Evolutionary conservation across 1,140 invertebrate species (phyloP), one percentile per base, ranked within the genome.

Genomic region (Drosophila bipectinata): DNA sequence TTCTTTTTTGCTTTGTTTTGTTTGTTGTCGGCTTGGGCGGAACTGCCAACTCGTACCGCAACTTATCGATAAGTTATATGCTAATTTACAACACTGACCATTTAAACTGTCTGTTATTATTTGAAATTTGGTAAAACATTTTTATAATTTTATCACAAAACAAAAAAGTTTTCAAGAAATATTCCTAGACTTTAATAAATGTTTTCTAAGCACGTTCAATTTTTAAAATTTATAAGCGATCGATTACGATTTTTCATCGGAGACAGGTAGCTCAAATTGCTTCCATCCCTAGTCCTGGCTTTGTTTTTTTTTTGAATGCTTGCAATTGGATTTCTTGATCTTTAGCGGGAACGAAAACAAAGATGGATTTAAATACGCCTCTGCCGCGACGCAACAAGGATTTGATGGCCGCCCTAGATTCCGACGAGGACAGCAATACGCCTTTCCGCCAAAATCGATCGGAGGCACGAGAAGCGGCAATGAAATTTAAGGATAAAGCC

Each of bases 311-410:
- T 72, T 49, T 21, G 45, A 73, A 55, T 41, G 39, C 18, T 56
- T 26, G 34, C 21, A 51, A 32, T 48, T 39, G 3, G 44, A 74
- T 63, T 47, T 73, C 77, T 12, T 14, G 32, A 24, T 51, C 28
- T 32, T 52, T 52, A 26, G 45, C 47, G 47, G 28, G 59, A 47
- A 21, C 10, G 34, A 44, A 28, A 24, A 41, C 24, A 2, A n/a
- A 34, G 64, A 68, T 47, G 44, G 63, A 73, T 44, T 89, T 88
- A 79, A 74, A 56, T 71, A 88, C 85, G 48, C 79, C 79, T 39
- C 77, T 79, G 53, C 91, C 91, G 21, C 81, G 87, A 12, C 74
- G 88, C 51, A 72, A 85, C 47, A 80, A 72, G 59, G 91, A 92
- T 54, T 66, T 92, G 45, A 56, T 82, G 30, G 73, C 74, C 47